Base-by-base conservation (phyloP, 2,797 vertebrate genomes). In the Selene dorsalis region DNA sequence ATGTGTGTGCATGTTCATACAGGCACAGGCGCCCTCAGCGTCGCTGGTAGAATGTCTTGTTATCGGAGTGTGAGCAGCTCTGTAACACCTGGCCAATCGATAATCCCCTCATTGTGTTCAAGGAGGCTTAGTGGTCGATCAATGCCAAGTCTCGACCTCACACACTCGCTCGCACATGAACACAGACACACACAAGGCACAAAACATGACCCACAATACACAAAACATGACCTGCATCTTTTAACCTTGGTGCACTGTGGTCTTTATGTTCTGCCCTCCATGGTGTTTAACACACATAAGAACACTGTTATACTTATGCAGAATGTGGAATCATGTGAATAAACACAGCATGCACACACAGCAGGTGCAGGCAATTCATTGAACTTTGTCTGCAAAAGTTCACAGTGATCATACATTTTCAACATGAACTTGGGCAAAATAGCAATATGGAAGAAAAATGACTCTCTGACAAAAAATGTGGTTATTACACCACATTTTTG, bases 1-100 rank as follows among this genome's bases (percentile, higher is more conserved):
- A 4, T 35, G 20, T 77, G 86, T 75, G 75, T 67, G 32, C 7
- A 2, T 35, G 86, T 84, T 71, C 63, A 30, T 7, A 9, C 0
- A 26, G 60, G 41, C 10, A n/a, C 56, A 41, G 35, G 24, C 47
- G 75, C 66, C 61, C 75, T 84, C 61, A 75, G 53, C 55, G 53
- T 72, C 5, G 26, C 68, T 64, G 67, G 76, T 83, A 72, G 80
- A 91, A 80, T 70, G 82, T 81, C 85, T 90, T 91, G 88, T 93
- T 94, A 95, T 94, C 92, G 91, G 89, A 82, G 81, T 84, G 84
- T 69, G 75, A 93, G 90, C 91, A 91, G 88, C 89, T 92, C 91
- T 86, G 83, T 90, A 93, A 92, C 91, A 91, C 88, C 85, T 88
- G 83, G 81, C 63, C 71, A 60, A 92, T 94, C 87, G 55, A 94